Evolutionary conservation across 2,888 invertebrate genomes (phyloP).

Genomic region (Mimas tiliae): DNA sequence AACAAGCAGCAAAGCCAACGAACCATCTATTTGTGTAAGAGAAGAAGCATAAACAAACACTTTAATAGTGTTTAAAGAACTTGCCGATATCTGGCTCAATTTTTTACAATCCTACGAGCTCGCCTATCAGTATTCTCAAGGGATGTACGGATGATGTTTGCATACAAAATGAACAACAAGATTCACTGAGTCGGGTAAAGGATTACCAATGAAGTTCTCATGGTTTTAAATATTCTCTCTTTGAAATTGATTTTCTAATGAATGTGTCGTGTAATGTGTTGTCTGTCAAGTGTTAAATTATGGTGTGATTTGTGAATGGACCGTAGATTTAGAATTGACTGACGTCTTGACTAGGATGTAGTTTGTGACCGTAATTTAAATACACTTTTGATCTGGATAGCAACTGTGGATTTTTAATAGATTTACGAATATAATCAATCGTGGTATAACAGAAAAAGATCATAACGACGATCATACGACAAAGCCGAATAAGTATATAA

Average conservation of each 20-base stretch:
- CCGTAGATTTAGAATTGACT: too few species aligned
- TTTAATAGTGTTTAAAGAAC: conserved; percentile 8
- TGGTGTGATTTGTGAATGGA: not conserved
- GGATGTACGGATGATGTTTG: conserved; percentile 1
- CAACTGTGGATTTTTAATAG: too few species aligned
- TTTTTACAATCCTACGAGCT: conserved; percentile 8
- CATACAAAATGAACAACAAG: conserved; percentile 29
- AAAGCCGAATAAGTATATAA: too few species aligned
- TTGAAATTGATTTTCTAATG: not conserved
- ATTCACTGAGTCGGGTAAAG: conserved; percentile 37
- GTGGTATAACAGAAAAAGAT: too few species aligned
- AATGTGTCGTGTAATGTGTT: not conserved
- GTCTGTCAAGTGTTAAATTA: not conserved
- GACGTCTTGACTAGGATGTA: too few species aligned
- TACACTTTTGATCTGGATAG: too few species aligned
- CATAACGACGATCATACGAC: too few species aligned
- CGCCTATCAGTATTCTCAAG: conserved; percentile 34
- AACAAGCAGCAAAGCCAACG: not conserved
- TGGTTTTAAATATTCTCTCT: not conserved
- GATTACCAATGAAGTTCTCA: conserved; percentile 35
- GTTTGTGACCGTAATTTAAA: too few species aligned
- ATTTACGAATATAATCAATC: too few species aligned
- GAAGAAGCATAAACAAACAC: conserved; percentile 14
- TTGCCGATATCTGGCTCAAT: conserved; percentile 20
- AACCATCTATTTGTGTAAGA: not conserved